Evolutionary conservation across 2,113 vertebrate species (phyloP).

Genomic region (Chloebia gouldiae): DNA sequence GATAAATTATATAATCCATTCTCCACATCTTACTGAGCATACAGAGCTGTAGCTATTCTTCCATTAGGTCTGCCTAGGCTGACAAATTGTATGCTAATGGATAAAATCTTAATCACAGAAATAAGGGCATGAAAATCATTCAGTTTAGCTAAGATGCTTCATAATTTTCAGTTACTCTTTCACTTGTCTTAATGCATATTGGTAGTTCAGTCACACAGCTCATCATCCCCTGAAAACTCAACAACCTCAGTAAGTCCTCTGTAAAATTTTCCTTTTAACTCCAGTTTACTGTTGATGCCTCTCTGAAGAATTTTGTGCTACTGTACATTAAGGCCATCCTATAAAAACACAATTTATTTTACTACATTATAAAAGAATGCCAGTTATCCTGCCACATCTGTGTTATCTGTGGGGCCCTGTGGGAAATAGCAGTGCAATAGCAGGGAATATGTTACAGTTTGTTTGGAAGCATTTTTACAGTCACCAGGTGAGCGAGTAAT

Average conservation of each 20-base stretch:
- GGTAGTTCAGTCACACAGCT: constrained; percentile 20
- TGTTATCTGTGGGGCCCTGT: background rate
- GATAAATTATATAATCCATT: constrained; percentile 43
- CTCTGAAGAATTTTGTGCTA: constrained; percentile 30
- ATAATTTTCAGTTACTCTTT: background rate
- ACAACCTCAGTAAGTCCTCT: background rate
- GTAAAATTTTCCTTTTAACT: constrained; percentile 4
- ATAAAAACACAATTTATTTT: constrained; percentile 57
- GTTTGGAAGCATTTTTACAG: constrained; percentile 48
- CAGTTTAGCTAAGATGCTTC: background rate
- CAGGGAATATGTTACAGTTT: constrained; percentile 31
- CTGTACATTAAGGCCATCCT: constrained; percentile 33
- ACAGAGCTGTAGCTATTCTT: constrained; percentile 5
- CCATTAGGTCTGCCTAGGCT: constrained; percentile 1
- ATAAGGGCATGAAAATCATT: constrained; percentile 13
- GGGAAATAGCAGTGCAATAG: background rate
- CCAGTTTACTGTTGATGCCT: constrained; percentile 6
- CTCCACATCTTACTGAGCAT: constrained; percentile 21
- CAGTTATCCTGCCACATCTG: constrained; percentile 38
- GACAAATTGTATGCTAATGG: constrained; percentile 43
- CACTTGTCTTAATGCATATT: background rate
- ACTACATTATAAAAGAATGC: constrained; percentile 36
- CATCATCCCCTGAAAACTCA: background rate
- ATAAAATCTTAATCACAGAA: constrained; percentile 46
- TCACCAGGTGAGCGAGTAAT: constrained; percentile 51